Base-by-base conservation (phyloP, 2,113 vertebrate genomes). In the Gymnocephalus cernua region DNA sequence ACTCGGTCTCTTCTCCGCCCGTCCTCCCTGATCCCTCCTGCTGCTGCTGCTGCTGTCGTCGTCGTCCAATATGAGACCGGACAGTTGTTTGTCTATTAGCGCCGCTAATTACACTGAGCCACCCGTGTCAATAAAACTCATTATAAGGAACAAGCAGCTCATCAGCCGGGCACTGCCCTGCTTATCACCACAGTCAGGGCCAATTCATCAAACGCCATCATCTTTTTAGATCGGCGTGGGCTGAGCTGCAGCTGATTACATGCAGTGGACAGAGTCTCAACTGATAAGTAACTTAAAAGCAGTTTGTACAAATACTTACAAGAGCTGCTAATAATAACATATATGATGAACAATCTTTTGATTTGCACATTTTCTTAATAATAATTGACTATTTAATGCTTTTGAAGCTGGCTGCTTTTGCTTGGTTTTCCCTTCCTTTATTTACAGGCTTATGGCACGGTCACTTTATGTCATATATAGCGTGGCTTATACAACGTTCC, bases 121-220 rank as follows among this genome's bases (percentile, higher is more conserved):
- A 67, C 50, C 70, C 76, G 0, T 71, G 89, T 88, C 86, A 85
- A 88, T 89, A 84, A 90, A 90, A 74, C 83, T 90, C 88, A 91
- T 92, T 91, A 91, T 27, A 68, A 5, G 16, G 65, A 76, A 79
- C 13, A 74, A 87, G 80, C 12, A 38, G 79, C 77, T 85, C 80
- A 76, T 91, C 83, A 82, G 74, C 12, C 8, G 53, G 56, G 62
- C 74, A 0, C 82, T 41, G 80, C 77, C 86, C 77, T 47, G 78
- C 75, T 88, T 65, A 85, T 92, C 84, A 77, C 67, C 71, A 14
- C 62, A 61, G 82, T 82, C 86, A 71, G 64, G 79, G 81, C 84
- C 86, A 82, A 77, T 85, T 79, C 82, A 88, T 88, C 83, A 88
- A 56, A 68, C 83, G 77, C 86, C 84, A 85, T 86, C 84, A 77